phyloP scores from a whole-genome alignment of 2,113 vertebrate species.

The Brevimyrus niger region DNA sequence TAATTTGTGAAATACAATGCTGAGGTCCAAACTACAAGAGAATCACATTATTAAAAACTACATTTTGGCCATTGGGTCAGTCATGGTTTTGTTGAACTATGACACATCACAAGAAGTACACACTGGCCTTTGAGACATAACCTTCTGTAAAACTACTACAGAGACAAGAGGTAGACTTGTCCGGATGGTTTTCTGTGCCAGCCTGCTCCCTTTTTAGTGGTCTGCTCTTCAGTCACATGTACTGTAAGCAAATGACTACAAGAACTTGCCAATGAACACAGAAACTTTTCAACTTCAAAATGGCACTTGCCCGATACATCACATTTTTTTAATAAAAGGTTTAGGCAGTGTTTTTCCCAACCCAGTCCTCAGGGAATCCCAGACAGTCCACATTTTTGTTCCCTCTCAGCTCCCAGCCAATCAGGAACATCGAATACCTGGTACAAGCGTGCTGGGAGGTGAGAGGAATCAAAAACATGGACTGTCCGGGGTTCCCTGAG shows the following conservation, averaged over 20 bases:
- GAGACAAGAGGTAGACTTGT: background rate
- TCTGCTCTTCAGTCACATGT: constrained; percentile 2
- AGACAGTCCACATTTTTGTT: no score
- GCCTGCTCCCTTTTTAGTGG: background rate
- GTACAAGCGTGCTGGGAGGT: no score
- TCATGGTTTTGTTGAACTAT: background rate
- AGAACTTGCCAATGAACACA: background rate
- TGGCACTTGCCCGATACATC: background rate
- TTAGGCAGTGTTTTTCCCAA: no score
- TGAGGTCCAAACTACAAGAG: background rate
- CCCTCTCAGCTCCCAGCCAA: no score
- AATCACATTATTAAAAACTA: background rate
- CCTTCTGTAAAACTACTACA: background rate
- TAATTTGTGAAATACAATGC: background rate
- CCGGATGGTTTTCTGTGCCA: background rate
- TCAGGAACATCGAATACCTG: no score
- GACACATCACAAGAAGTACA: background rate
- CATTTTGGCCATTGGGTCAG: background rate
- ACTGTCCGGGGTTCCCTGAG: no score
- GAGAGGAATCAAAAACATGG: no score
- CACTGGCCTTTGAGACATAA: background rate
- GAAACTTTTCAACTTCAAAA: background rate
- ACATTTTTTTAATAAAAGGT: background rate
- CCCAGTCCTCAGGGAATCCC: no score
- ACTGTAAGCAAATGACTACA: background rate